Conservation (phyloP, 53 echinoderm and acorn worm genomes). For the Mesocentrotus franciscanus region DNA sequence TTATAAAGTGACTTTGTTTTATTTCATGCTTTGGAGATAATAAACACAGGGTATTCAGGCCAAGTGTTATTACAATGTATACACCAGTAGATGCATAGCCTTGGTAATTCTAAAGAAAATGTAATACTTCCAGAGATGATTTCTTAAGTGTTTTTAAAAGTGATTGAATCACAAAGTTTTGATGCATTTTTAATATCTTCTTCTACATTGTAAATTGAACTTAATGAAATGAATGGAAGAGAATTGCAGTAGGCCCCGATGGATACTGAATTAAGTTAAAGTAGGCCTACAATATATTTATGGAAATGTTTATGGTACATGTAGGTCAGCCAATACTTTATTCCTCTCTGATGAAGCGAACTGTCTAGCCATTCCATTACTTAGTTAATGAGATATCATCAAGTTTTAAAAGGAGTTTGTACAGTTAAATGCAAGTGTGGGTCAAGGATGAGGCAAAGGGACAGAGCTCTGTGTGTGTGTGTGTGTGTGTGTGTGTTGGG, state of each 20-base stretch:
- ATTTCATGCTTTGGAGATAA: neutral
- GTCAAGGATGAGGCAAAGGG: too few relatives aligned
- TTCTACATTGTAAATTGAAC: neutral
- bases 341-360: neutral
- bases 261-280: neutral
- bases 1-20: neutral
- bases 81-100: neutral
- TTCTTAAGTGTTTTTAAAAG: neutral
- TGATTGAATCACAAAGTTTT: neutral
- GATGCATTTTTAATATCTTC: neutral
- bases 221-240: neutral
- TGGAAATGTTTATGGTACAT: too few relatives aligned
- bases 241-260: neutral
- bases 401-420: neutral
- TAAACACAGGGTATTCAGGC: neutral
- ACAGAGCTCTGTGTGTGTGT: too few relatives aligned
- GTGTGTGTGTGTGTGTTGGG: too few relatives aligned
- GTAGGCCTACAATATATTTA: neutral
- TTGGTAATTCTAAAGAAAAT: neutral
- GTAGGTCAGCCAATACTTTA: neutral
- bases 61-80: neutral
- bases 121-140: neutral
- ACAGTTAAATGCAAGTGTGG: neutral
- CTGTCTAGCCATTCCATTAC: constrained; percentile 43
- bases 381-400: neutral